Evolutionary conservation across 2,113 vertebrate genomes (phyloP), one percentile per base, ranked within the genome.

Genomic region (Loxodonta africana): DNA sequence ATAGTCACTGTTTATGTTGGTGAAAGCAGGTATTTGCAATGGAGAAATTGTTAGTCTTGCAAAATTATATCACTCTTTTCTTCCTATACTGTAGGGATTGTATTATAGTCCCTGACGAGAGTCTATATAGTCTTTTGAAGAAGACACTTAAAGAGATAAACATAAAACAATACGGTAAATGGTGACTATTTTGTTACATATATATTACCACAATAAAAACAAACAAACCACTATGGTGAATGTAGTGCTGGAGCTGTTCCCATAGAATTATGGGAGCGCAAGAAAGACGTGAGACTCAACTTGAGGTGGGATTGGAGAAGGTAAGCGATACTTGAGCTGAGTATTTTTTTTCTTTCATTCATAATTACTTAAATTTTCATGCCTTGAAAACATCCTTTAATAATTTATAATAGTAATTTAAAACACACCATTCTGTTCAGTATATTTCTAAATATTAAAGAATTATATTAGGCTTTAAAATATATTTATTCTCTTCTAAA

Each of bases 401-500:
- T 60, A 90, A 83, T 86, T 88, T 91, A 77, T 81, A 82, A 83
- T 1, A 17, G 30, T 88, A 26, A 86, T 53, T 44, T 44, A 85
- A 77, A 12, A 60, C 48, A 83, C 33, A 11, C 37, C 23, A 33
- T 28, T 21, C 8, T 73, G 28, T 74, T 89, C 53, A 87, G 26
- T 25, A 1, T 46, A 62, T 91, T 97, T 96, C 74, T 93, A 80
- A 82, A 83, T 30, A 71, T 26, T 73, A 33, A 88, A 83, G 1
- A 37, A 78, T 37, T 62, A 80, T 7, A 62, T 33, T 57, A 41
- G 23, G 25, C 17, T 89, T 53, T 83, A 67, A 90, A 93, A 83
- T 48, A 21, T 15, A 57, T 67, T 23, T 82, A 1, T 44, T 94
- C 94, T 95, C 76, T 91, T 41, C 78, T 60, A 28, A 90, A 94